phyloP scores from a whole-genome alignment of 37 sponge, comb jelly and placozoan genomes.

The Chondrosia reniformis region DNA sequence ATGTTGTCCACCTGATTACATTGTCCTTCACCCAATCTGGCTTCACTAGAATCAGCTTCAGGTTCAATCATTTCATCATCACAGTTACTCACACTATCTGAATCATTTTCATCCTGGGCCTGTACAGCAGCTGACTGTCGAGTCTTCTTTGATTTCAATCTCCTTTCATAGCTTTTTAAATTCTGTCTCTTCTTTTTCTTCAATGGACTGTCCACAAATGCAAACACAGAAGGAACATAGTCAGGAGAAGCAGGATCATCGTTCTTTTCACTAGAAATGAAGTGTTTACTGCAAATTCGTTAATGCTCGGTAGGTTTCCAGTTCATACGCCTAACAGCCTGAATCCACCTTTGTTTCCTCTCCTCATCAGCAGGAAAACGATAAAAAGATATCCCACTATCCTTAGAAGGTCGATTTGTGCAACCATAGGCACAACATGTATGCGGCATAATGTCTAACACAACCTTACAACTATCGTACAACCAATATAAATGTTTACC shows the following conservation, averaged over 20 bases:
- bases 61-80: too few species aligned
- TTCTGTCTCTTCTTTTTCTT: neutral
- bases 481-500: too few species aligned
- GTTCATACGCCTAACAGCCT: neutral
- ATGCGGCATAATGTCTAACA: too few species aligned
- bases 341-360: neutral
- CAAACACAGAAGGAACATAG: conserved; percentile 15
- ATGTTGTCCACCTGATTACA: too few species aligned
- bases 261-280: conserved; percentile 10
- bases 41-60: too few species aligned
- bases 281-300: conserved; percentile 18
- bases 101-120: too few species aligned
- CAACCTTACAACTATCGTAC: too few species aligned
- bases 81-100: too few species aligned
- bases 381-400: neutral
- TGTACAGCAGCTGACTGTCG: too few species aligned
- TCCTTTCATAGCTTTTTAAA: neutral
- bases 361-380: conserved; percentile 11
- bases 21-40: too few species aligned
- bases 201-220: neutral
- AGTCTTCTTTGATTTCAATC: neutral
- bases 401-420: neutral
- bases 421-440: conserved; percentile 15
- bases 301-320: conserved; percentile 8
- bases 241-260: conserved; percentile 22